phyloP scores from a whole-genome alignment of 2,113 vertebrate species.

The Brevimyrus niger region DNA sequence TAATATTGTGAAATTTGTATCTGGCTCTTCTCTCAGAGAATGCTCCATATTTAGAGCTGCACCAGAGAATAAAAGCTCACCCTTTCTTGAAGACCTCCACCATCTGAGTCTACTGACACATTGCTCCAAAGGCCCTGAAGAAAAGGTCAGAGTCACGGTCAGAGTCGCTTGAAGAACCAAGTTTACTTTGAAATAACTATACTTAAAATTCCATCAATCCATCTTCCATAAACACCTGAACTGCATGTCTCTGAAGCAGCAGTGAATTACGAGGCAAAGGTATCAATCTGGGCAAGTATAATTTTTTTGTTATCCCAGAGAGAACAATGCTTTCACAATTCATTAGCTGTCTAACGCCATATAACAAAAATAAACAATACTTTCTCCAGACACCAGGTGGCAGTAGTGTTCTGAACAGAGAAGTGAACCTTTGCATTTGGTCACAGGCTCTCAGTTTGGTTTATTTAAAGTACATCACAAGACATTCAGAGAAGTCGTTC shows the following conservation, averaged over 20 bases:
- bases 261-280: neutral
- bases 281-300: neutral
- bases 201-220: neutral
- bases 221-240: neutral
- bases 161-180: neutral
- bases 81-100: constrained; percentile 57
- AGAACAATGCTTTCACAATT: neutral
- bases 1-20: neutral
- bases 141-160: neutral
- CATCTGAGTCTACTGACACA: constrained; percentile 54
- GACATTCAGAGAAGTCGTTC: constrained; percentile 47
- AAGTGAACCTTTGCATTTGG: constrained; percentile 2
- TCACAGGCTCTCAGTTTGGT: constrained; percentile 27
- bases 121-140: constrained; percentile 50
- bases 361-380: constrained; percentile 20
- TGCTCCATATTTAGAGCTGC: neutral
- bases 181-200: neutral
- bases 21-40: constrained; percentile 29
- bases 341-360: neutral
- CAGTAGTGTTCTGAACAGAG: constrained; percentile 27
- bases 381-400: constrained; percentile 43
- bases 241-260: neutral
- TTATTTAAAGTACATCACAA: constrained; percentile 53
- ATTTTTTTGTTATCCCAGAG: neutral
- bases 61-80: constrained; percentile 36